Conservation (phyloP, 1,140 invertebrate species). For the Trissolcus basalis region DNA sequence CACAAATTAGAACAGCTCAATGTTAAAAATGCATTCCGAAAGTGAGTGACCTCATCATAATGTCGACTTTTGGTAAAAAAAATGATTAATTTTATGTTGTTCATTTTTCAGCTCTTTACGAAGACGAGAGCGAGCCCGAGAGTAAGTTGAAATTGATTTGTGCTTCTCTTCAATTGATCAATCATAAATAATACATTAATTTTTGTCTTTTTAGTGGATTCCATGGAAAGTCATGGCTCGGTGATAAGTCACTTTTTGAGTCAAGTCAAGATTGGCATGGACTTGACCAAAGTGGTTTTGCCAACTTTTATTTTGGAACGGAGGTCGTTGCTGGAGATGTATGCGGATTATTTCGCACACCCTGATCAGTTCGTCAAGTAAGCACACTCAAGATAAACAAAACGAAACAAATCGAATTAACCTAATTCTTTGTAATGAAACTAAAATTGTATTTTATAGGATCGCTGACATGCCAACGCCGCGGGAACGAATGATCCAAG, state of each 20-base stretch:
- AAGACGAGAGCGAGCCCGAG: slow-evolving; percentile 90
- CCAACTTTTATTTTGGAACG: slow-evolving; percentile 98
- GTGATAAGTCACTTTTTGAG: slow-evolving; percentile 95
- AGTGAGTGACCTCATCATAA: slow-evolving; percentile 58
- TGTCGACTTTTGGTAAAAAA: not conserved
- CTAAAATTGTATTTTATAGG: slow-evolving; percentile 74
- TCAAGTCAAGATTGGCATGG: slow-evolving; percentile 98
- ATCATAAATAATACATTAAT: no score
- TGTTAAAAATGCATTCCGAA: slow-evolving; percentile 62
- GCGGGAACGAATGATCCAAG: slow-evolving; percentile 93
- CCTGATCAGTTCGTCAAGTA: slow-evolving; percentile 96
- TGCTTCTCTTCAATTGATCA: not conserved
- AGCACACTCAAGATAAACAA: slow-evolving; percentile 34
- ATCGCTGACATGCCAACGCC: slow-evolving; percentile 90
- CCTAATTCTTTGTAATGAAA: no score
- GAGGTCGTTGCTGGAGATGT: slow-evolving; percentile 96
- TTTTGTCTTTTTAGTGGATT: slow-evolving; percentile 79
- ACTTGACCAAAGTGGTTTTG: slow-evolving; percentile 96
- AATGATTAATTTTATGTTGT: slow-evolving; percentile 10
- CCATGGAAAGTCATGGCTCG: slow-evolving; percentile 95
- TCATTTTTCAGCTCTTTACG: slow-evolving; percentile 85
- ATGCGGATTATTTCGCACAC: slow-evolving; percentile 98
- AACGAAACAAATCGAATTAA: not conserved
- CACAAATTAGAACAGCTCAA: slow-evolving; percentile 56
- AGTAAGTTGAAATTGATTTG: slow-evolving; percentile 74